Evolutionary conservation across 2,113 vertebrate genomes (phyloP).

Genomic region (Cyrtonyx montezumae): DNA sequence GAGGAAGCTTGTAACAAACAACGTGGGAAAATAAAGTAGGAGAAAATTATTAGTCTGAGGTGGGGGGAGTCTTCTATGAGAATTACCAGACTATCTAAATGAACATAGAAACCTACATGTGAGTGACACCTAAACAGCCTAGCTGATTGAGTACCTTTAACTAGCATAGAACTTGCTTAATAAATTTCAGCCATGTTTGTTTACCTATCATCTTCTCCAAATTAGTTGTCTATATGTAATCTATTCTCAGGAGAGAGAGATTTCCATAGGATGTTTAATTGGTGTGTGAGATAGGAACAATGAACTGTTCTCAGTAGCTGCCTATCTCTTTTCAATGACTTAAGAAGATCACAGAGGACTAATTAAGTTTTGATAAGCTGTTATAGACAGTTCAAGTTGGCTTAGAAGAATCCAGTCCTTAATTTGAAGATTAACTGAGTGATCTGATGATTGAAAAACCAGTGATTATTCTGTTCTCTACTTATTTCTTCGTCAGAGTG

Average conservation of each 20-base stretch:
- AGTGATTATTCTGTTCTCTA: background rate
- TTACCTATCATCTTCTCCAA: background rate
- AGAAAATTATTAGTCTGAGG: background rate
- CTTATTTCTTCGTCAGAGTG: background rate
- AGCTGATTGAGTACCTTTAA: background rate
- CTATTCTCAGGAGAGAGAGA: background rate
- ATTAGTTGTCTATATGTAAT: background rate
- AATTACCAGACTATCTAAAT: background rate
- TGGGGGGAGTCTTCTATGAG: rapidly evolving
- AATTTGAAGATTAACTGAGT: background rate
- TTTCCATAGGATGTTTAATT: background rate
- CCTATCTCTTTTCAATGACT: background rate
- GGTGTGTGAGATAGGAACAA: background rate
- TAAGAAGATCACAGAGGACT: background rate
- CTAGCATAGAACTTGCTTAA: background rate
- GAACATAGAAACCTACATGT: background rate
- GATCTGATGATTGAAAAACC: background rate
- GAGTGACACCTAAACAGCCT: background rate
- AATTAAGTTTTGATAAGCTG: background rate
- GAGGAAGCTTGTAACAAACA: background rate
- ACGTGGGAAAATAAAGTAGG: background rate
- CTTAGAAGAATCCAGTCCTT: background rate
- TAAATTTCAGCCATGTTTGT: background rate
- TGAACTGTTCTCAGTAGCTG: background rate
- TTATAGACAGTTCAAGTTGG: background rate